Evolutionary conservation across 1,140 invertebrate genomes (phyloP).

Genomic region (Heliothis virescens): DNA sequence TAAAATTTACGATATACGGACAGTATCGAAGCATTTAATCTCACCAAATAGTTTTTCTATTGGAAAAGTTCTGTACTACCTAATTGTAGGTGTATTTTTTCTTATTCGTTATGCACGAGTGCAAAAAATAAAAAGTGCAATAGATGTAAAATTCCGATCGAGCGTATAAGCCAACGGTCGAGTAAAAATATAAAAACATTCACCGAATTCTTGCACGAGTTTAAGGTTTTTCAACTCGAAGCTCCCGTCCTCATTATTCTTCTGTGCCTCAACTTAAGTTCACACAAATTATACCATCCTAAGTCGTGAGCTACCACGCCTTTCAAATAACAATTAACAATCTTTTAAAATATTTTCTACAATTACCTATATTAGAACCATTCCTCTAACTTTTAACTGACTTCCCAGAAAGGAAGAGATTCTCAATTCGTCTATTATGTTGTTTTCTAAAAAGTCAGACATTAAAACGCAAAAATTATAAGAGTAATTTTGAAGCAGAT

Average conservation of each 20-base stretch:
- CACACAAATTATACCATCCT: slow-evolving; percentile 13
- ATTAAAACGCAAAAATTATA: no score
- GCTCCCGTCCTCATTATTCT: slow-evolving; percentile 22
- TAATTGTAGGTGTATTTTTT: not conserved
- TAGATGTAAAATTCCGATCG: not conserved
- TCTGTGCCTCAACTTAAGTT: not conserved
- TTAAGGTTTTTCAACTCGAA: slow-evolving; percentile 72
- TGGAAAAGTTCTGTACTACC: not conserved
- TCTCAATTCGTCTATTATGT: no score
- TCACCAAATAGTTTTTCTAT: no score
- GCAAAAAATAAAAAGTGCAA: slow-evolving; percentile 56
- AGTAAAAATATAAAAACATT: slow-evolving; percentile 24
- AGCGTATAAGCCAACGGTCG: slow-evolving; percentile 20
- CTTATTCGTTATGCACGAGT: not conserved
- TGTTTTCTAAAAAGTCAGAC: no score
- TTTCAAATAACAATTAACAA: slow-evolving; percentile 8
- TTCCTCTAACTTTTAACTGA: slow-evolving; percentile 28
- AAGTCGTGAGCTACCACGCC: slow-evolving; percentile 22
- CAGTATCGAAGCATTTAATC: no score
- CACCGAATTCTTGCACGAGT: slow-evolving; percentile 74
- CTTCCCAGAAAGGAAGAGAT: not conserved
- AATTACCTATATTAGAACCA: not conserved
- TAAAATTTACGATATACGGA: no score
- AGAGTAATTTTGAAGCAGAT: no score
- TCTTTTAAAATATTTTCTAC: not conserved